Evolutionary conservation across 2,113 vertebrate genomes (phyloP).

Genomic region (Oreotrochilus melanogaster): DNA sequence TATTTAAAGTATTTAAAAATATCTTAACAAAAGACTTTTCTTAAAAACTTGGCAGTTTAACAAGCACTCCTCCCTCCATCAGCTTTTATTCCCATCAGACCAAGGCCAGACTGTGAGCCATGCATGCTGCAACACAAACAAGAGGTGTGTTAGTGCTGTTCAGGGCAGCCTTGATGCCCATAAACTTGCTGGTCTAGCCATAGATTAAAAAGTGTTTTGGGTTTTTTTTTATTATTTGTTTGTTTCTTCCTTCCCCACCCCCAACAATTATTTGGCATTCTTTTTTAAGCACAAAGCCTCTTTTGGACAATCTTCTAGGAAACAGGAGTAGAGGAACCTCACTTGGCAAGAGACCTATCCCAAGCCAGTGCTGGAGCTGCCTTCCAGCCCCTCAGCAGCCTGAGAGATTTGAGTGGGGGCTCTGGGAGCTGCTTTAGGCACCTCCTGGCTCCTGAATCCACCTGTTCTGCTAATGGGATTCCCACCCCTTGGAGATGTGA

Average conservation of each 20-base stretch:
- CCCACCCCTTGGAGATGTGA: rapidly evolving
- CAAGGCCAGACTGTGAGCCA: slow-evolving; percentile 63
- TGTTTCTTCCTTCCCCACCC: no score
- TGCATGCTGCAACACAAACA: slow-evolving; percentile 56
- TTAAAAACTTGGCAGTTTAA: slow-evolving; percentile 50
- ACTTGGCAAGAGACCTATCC: not conserved
- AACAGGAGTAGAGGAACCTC: not conserved
- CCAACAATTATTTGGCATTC: not conserved
- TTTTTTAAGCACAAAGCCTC: not conserved
- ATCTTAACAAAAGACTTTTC: slow-evolving; percentile 54
- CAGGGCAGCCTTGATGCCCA: not conserved
- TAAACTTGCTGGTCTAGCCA: not conserved
- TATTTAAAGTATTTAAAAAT: slow-evolving; percentile 56
- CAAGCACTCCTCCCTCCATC: slow-evolving; percentile 37
- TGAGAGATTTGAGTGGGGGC: not conserved
- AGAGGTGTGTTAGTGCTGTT: not conserved
- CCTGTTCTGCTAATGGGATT: not conserved
- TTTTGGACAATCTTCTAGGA: not conserved
- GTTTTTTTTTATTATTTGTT: no score
- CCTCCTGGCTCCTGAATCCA: not conserved
- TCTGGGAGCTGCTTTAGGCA: not conserved
- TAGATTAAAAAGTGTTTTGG: not conserved
- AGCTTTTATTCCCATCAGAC: slow-evolving; percentile 77
- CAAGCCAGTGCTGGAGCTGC: not conserved
- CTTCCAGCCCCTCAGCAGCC: not conserved